Base-by-base conservation (phyloP, 2,888 invertebrate genomes). In the Opisthograptis luteolata region DNA sequence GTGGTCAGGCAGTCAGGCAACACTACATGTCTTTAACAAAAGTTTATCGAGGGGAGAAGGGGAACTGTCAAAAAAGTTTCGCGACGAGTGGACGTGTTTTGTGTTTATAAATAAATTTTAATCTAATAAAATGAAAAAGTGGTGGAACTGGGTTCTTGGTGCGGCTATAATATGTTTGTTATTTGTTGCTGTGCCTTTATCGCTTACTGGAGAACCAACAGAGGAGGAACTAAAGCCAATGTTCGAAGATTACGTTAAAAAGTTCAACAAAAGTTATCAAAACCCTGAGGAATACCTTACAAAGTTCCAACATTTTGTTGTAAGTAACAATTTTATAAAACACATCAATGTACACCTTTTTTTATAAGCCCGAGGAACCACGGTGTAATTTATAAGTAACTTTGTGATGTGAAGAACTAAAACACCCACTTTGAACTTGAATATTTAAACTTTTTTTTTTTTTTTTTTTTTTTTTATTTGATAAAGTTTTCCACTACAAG, bases 191-290 rank as follows among this genome's bases (percentile, higher is more conserved):
- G 75, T 89, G 61, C 88, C 89, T 2, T 31, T 89, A 10, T 61
- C 74, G 2, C 72, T 82, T 39, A 55, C 66, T 2, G 65, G 65
- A 1, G 55, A 70, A 12, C 66, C 60, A 43, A 66, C 66, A 40
- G 66, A 74, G 34, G 65, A 80, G 42, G 67, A 80, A 55, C 57
- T 86, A 17, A 71, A 77, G 48, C 68, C 82, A 8, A 72, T 85
- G 64, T 93, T 92, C 58, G 76, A 90, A 37, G 76, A 86, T 14
- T 93, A 92, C 58, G 77, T 92, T 8, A 58, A 78, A 62, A 83
- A 87, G 66, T 93, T 85, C 62, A 92, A 93, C 66, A 93, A 92
- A 84, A 84, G 79, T 62, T 93, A 93, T 64, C 76, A 73, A 64
- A 69, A 76, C 45, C 76, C 84, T 0, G 78, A 75, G 2, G 92